Percentiles rank a stretch among this genome's conserved stretches.
These are phyloP conservation scores for Polydrusus cervinus DNA, from an alignment of 2,888 invertebrate genomes.

Conservation along the genomic window DNA sequence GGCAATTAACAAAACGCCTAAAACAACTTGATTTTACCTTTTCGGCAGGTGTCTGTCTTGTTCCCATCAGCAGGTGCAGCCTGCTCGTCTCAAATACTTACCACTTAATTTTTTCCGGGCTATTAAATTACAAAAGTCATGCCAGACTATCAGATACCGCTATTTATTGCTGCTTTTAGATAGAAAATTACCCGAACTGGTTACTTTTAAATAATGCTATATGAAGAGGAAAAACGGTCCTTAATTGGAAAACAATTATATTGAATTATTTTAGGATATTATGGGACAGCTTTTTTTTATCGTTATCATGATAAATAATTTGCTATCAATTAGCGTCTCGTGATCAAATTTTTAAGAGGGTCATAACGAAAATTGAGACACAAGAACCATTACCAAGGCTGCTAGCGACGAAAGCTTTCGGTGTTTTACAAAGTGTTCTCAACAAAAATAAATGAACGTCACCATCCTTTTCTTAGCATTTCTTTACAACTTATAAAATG, in stretches of 20 bases:
- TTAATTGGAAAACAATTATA: slow-evolving; percentile 48
- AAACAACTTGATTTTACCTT: slow-evolving; percentile 18
- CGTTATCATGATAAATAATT: too few relatives aligned
- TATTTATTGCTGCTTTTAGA: slow-evolving; percentile 61
- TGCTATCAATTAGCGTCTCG: too few relatives aligned
- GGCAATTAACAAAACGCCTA: neutral
- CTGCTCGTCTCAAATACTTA: slow-evolving; percentile 35
- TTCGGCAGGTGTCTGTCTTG: slow-evolving; percentile 43
- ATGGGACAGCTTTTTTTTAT: too few relatives aligned
- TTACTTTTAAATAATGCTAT: slow-evolving; percentile 39
- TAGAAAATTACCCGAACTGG: slow-evolving; percentile 53
- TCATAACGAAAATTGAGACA: too few relatives aligned
- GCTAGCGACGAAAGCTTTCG: too few relatives aligned
- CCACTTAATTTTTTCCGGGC: slow-evolving; percentile 39
- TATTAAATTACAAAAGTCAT: slow-evolving; percentile 51
- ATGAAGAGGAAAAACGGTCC: slow-evolving; percentile 22
- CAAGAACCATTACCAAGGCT: too few relatives aligned
- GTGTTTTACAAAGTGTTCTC: too few relatives aligned
- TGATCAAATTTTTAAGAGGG: too few relatives aligned
- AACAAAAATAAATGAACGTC: too few relatives aligned
- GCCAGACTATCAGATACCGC: slow-evolving; percentile 42
- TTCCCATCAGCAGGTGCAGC: slow-evolving; percentile 45
- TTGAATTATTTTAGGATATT: slow-evolving; percentile 30
- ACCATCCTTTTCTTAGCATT: too few relatives aligned
- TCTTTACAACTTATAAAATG: too few relatives aligned